Conservation (phyloP, 2,888 invertebrate genomes). For the Conistra vaccinii region DNA sequence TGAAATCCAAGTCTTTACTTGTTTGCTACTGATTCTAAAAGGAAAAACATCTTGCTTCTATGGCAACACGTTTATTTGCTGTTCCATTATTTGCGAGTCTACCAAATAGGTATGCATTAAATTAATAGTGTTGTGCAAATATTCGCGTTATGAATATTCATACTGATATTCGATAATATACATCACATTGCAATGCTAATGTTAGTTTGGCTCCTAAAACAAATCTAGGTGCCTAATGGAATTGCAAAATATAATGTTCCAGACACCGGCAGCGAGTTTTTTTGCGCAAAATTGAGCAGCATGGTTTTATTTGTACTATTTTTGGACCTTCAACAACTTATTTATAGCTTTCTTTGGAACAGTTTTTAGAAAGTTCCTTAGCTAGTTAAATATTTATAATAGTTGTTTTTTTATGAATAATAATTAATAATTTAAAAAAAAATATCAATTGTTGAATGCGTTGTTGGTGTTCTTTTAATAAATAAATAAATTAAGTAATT, state of each 20-base stretch:
- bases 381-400: too few species aligned
- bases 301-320: background rate
- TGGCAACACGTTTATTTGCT: conserved; percentile 36
- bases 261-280: background rate
- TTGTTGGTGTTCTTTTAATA: too few species aligned
- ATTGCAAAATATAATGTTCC: background rate
- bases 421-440: too few species aligned
- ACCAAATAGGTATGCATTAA: conserved; percentile 24
- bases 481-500: too few species aligned
- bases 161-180: conserved; percentile 18
- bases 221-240: conserved; percentile 9
- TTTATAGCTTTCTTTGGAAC: background rate
- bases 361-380: background rate
- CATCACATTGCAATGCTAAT: conserved; percentile 22
- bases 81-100: conserved; percentile 20
- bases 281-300: background rate
- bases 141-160: conserved; percentile 21
- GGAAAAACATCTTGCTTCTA: conserved; percentile 52
- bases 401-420: background rate
- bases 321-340: background rate
- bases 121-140: conserved; percentile 43
- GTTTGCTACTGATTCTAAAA: conserved; percentile 33
- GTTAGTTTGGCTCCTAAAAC: background rate
- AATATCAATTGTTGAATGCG: too few species aligned
- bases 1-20: conserved; percentile 2